Evolutionary conservation across 1,140 invertebrate genomes (phyloP).

Genomic region (Propsilocerus akamusi): DNA sequence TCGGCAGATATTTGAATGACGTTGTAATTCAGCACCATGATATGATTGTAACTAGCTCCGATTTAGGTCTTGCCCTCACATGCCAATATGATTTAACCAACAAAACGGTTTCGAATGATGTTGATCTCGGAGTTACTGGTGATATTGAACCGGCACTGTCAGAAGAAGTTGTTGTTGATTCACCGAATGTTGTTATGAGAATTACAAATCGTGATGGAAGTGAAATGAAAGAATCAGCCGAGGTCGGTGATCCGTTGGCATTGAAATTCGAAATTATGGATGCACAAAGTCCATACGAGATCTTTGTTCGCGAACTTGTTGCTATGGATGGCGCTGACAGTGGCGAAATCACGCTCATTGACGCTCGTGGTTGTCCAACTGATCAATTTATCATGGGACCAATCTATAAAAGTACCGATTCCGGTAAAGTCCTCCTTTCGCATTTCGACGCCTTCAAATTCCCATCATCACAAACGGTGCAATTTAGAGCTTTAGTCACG

Average conservation of each 20-base stretch:
- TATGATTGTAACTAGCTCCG: conserved; percentile 84
- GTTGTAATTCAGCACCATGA: conserved; percentile 89
- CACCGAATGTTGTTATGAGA: conserved; percentile 82
- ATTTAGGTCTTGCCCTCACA: conserved; percentile 76
- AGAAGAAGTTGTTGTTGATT: conserved; percentile 75
- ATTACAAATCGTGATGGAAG: conserved; percentile 63
- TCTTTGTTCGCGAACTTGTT: conserved; percentile 82
- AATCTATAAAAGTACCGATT: conserved; percentile 54
- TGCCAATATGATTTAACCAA: conserved; percentile 88
- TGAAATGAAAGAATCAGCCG: conserved; percentile 51
- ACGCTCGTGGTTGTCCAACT: conserved; percentile 79
- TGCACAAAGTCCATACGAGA: conserved; percentile 80
- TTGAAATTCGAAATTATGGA: conserved; percentile 84
- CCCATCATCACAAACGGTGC: conserved; percentile 82
- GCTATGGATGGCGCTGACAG: conserved; percentile 87
- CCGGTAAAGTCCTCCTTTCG: conserved; percentile 67
- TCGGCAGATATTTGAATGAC: conserved; percentile 72
- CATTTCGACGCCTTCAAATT: conserved; percentile 94
- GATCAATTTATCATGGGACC: conserved; percentile 85
- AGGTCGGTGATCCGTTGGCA: conserved; percentile 74
- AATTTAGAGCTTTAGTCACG: conserved; percentile 83
- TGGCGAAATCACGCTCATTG: conserved; percentile 79
- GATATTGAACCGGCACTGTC: conserved; percentile 61
- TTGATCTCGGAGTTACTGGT: conserved; percentile 72
- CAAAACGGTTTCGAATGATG: conserved; percentile 81